Conservation (phyloP, 2,113 vertebrate species). For the Catharus bicknelli region DNA sequence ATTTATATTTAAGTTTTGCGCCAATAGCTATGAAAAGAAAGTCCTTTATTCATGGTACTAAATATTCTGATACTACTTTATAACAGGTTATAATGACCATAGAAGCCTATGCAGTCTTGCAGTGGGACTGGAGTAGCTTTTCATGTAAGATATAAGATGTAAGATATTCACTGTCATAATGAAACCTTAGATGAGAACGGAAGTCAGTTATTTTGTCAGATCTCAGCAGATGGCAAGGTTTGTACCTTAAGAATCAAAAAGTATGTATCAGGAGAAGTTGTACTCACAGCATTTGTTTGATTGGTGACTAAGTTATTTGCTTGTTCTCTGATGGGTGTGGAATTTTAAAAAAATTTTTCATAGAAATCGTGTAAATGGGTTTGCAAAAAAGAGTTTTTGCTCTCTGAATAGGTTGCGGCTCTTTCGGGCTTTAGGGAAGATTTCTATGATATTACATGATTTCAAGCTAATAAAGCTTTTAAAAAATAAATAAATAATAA, state of each 20-base stretch:
- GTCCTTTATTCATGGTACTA: background rate
- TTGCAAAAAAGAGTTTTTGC: background rate
- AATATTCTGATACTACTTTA: background rate
- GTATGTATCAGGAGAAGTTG: background rate
- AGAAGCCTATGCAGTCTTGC: background rate
- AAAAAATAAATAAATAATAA: background rate
- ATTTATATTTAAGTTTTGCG: background rate
- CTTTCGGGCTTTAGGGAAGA: background rate
- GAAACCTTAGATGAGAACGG: conserved; percentile 54
- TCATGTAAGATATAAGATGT: background rate
- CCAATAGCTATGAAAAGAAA: background rate
- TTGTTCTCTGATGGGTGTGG: background rate
- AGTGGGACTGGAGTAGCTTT: background rate
- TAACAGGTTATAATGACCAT: background rate
- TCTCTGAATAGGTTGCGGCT: background rate
- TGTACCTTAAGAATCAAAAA: background rate
- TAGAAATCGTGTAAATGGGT: background rate
- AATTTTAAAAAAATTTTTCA: background rate
- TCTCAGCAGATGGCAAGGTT: conserved; percentile 34
- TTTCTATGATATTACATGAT: background rate
- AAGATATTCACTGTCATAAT: conserved; percentile 39
- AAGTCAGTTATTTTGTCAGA: conserved; percentile 62
- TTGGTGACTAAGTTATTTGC: conserved; percentile 11
- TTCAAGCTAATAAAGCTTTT: background rate
- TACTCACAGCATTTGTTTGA: conserved; percentile 4